Conservation (phyloP, 2,888 invertebrate species). For the Apodemia zela region DNA sequence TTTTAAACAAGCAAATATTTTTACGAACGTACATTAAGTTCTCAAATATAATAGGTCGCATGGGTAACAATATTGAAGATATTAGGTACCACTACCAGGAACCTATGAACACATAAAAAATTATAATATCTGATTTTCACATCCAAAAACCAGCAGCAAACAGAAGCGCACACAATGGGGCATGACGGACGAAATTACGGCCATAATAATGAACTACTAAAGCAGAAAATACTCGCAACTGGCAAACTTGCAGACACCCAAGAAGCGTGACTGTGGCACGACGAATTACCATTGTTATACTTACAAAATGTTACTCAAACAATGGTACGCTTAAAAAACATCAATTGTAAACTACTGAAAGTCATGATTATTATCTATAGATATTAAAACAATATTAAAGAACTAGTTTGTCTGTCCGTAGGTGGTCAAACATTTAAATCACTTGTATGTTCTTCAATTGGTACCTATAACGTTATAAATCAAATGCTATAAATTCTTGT, state of each 20-base stretch:
- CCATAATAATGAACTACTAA: slow-evolving; percentile 46
- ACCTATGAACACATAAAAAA: not conserved
- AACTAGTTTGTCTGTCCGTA: not conserved
- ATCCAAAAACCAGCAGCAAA: slow-evolving; percentile 42
- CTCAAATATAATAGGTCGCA: too few relatives aligned
- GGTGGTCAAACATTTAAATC: not conserved
- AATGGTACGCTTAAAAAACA: slow-evolving; percentile 12
- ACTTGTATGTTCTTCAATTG: too few relatives aligned
- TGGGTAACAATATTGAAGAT: too few relatives aligned
- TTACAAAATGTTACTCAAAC: slow-evolving; percentile 23
- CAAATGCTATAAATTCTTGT: too few relatives aligned
- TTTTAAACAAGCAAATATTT: too few relatives aligned
- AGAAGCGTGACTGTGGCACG: slow-evolving; percentile 46
- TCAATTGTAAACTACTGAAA: not conserved
- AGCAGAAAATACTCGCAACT: slow-evolving; percentile 58
- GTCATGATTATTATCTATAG: slow-evolving; percentile 7
- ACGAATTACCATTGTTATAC: slow-evolving; percentile 45
- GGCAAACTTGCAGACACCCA: slow-evolving; percentile 57
- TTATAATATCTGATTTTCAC: slow-evolving; percentile 15
- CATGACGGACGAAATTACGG: slow-evolving; percentile 44
- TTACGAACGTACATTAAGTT: too few relatives aligned
- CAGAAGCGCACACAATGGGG: slow-evolving; percentile 47
- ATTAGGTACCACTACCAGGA: too few relatives aligned
- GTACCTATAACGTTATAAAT: too few relatives aligned
- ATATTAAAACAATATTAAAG: not conserved